Evolutionary conservation across 1,140 invertebrate species (phyloP).

Genomic region (Conus ventricosus): DNA sequence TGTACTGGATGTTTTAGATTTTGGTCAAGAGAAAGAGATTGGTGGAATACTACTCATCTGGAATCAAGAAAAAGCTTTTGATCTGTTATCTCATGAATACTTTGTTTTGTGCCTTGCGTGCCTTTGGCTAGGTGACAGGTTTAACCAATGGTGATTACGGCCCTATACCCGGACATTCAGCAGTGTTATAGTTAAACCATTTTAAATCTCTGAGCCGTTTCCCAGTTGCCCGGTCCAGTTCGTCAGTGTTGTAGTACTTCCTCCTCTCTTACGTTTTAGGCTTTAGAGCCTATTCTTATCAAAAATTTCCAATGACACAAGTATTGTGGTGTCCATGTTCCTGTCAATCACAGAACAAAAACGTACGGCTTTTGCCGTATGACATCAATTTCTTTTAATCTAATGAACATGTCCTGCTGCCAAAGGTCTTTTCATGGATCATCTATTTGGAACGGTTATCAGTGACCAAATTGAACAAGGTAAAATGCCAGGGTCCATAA

Average conservation of each 20-base stretch:
- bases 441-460: conserved; percentile 44
- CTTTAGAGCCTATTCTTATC: too few relatives aligned
- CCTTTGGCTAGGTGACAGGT: conserved; percentile 38
- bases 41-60: neutral
- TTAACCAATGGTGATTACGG: conserved; percentile 41
- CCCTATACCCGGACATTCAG: conserved; percentile 25
- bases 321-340: too few relatives aligned
- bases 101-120: conserved; percentile 10
- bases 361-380: conserved; percentile 51
- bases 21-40: conserved; percentile 32
- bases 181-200: conserved; percentile 34
- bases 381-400: conserved; percentile 47
- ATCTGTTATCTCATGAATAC: conserved; percentile 33
- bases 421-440: conserved; percentile 37
- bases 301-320: too few relatives aligned
- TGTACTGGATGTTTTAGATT: conserved; percentile 39
- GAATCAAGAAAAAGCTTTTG: conserved; percentile 42
- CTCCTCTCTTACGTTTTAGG: too few relatives aligned
- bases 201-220: too few relatives aligned
- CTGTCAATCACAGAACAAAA: too few relatives aligned
- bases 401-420: conserved; percentile 35
- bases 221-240: conserved; percentile 60
- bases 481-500: conserved; percentile 50
- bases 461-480: conserved; percentile 51
- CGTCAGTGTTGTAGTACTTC: conserved; percentile 71